Conservation (phyloP, 2,113 vertebrate genomes). For the Zonotrichia leucophrys region DNA sequence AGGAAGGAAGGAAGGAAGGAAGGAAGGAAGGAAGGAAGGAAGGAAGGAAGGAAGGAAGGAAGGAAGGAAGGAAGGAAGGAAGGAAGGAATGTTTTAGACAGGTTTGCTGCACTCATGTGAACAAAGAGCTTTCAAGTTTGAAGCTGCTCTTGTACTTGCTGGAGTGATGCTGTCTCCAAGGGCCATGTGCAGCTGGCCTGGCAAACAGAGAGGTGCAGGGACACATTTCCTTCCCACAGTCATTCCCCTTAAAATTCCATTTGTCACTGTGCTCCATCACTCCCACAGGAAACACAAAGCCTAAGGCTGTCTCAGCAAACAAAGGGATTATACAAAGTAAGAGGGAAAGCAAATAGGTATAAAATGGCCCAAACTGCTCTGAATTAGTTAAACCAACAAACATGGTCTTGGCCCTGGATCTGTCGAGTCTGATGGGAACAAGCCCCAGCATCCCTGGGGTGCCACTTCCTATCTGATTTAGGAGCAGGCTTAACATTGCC, state of each 20-base stretch:
- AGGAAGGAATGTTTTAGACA: too few relatives aligned
- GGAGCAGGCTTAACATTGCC: background rate
- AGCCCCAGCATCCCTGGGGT: background rate
- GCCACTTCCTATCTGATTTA: background rate
- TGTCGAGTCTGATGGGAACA: fast-evolving
- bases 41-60: background rate
- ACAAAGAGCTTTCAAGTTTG: background rate
- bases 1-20: background rate
- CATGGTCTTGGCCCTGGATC: background rate
- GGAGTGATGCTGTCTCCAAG: background rate
- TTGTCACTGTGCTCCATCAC: background rate
- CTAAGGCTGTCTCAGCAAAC: background rate
- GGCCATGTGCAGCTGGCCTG: background rate
- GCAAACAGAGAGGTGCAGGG: background rate
- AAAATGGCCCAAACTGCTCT: background rate
- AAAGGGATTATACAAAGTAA: background rate
- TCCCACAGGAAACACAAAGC: background rate
- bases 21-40: too few relatives aligned
- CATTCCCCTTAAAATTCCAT: background rate
- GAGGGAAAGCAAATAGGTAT: background rate
- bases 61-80: background rate
- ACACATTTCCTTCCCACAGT: background rate
- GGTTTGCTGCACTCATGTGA: background rate
- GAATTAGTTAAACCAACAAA: background rate
- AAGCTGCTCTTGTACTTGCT: background rate